Evolutionary conservation across 2,113 vertebrate species (phyloP).

Genomic region (Mirza zaza): DNA sequence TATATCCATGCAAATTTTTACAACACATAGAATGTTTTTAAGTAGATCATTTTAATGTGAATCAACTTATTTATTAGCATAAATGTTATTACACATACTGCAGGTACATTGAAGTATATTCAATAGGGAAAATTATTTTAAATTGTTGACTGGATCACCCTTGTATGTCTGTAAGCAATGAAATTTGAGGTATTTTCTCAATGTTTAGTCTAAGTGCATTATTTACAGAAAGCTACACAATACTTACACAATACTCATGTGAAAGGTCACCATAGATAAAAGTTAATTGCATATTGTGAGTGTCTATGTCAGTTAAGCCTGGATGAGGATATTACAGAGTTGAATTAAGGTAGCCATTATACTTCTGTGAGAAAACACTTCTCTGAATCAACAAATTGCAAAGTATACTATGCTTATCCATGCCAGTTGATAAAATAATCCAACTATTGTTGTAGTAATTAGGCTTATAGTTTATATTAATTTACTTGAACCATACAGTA

Average conservation of each 20-base stretch:
- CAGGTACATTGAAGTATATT: background rate
- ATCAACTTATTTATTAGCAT: background rate
- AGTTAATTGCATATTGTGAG: background rate
- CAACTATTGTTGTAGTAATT: background rate
- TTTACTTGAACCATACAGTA: background rate
- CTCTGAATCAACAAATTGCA: background rate
- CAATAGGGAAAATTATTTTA: background rate
- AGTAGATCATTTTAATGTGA: background rate
- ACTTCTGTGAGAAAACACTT: background rate
- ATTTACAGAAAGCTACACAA: background rate
- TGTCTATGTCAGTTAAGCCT: background rate
- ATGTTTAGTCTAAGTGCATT: background rate
- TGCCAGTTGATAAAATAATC: background rate
- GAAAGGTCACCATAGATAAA: background rate
- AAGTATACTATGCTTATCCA: background rate
- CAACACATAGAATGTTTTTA: background rate
- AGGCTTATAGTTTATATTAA: background rate
- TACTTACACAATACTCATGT: background rate
- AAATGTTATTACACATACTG: background rate
- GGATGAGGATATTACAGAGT: background rate
- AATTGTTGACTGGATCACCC: background rate
- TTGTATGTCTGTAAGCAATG: background rate
- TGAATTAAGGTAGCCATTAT: background rate
- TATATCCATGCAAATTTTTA: background rate
- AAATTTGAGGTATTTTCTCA: slow-evolving; percentile 1